A percentile compares a stretch with the other conserved stretches of the same genome.
Evolutionary conservation across 2,888 invertebrate genomes (phyloP).

Genomic region (Epinotia nisella): DNA sequence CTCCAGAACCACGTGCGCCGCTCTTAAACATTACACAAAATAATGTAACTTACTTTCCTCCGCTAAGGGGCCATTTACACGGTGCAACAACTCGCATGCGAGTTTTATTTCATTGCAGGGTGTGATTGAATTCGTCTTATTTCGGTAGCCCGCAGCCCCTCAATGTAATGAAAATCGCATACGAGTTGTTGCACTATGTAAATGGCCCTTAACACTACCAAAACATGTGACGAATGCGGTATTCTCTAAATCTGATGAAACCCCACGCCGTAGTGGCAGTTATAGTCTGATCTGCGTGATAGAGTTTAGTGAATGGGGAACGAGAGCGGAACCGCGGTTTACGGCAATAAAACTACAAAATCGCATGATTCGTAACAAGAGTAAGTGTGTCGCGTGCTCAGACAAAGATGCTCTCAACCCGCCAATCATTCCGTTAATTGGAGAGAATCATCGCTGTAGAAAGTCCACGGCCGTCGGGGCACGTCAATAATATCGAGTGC

Average conservation of each 20-base stretch:
- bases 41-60: background rate
- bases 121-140: no score
- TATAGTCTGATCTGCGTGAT: slow-evolving; percentile 27
- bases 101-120: no score
- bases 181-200: no score
- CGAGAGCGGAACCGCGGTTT: slow-evolving; percentile 50
- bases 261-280: slow-evolving; percentile 4
- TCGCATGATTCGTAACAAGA: slow-evolving; percentile 67
- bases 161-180: no score
- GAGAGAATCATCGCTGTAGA: slow-evolving; percentile 82
- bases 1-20: background rate
- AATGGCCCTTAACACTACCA: no score
- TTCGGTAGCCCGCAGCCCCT: no score
- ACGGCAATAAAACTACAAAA: slow-evolving; percentile 46
- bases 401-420: slow-evolving; percentile 68
- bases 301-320: slow-evolving; percentile 47
- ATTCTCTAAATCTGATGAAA: slow-evolving; percentile 9
- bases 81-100: no score
- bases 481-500: slow-evolving; percentile 48
- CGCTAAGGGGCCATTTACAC: no score
- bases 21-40: background rate
- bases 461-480: slow-evolving; percentile 61
- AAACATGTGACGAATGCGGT: slow-evolving; percentile 24
- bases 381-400: slow-evolving; percentile 79
- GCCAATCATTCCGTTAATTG: slow-evolving; percentile 84